Evolutionary conservation across 2,797 vertebrate genomes (phyloP), one percentile per base, ranked within the genome.

Genomic region (Eulemur rubriventer): DNA sequence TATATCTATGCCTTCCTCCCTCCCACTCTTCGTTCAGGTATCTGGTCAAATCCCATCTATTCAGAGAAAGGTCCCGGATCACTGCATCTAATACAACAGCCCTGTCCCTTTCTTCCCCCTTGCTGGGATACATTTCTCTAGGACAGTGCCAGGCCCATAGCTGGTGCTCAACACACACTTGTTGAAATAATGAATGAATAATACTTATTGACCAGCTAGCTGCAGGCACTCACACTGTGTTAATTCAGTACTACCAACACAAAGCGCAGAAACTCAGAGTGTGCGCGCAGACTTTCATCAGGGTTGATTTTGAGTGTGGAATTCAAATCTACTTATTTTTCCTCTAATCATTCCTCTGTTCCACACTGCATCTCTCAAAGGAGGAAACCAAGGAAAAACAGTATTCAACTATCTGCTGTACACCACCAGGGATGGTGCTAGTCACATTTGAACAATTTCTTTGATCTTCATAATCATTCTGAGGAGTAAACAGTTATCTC

Each of bases 401-500:
- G 11, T 38, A 35, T 65, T 90, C 14, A 50, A 1, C 26, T 69
- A 4, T 79, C n/a, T 85, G 50, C 14, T 82, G 2, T 76, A 17
- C 24, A 57, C 38, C n/a, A n/a, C 30, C 7, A 67, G 67, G 41
- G 38, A 52, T 33, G 30, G 13, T 28, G 52, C 55, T 84, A 35
- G 24, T 85, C 38, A 88, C 48, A 79, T 70, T 55, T 59, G 57
- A 33, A 79, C 14, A 75, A 28, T 94, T 70, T 55, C 67, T 61
- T 76, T 83, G 43, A 80, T 93, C 63, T 95, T 96, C 88, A 83
- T 8, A 41, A 86, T 35, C 24, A 52, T n/a, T 46, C 70, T 57
- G n/a, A 80, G 30, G 63, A 90, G 28, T 67, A 91, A 95, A 63
- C 11, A 57, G 28, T 35, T 73, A 4, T 93, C 43, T 96, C 30